Evolutionary conservation across 64 coral and sea anemone genomes (phyloP), one percentile per base, ranked within the genome.

Genomic region (Trachythela sp.): DNA sequence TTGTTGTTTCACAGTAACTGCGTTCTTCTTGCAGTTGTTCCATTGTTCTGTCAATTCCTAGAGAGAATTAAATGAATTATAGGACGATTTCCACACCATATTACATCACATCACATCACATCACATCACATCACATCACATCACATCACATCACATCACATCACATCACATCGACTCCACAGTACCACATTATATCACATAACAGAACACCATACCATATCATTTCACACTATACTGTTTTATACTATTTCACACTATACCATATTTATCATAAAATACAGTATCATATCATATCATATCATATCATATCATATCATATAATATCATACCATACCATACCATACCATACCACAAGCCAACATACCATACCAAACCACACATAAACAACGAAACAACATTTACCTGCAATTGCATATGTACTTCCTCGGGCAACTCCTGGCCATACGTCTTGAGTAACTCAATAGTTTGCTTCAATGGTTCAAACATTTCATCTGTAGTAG

Each of bases 11-110:
- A 99, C 96, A 59, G 96, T 99, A 41, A 99, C 96, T 68, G 94
- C 93, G 40, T 93, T 99, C 91, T 99, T 99, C 89, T 99, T 99
- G 89, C 80, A 87, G 45, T 99, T 99, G 70, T 99, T 99, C 96
- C 96, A 99, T 22, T 99, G 96, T 87, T 99, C 96, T 64, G 96
- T 93, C 24, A 99, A 94, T 92, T 99, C 96, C 94, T 96, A 35
- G 48, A 37, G 11, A 39, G 37, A 80, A 17, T 37, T 4, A 15
- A 43, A n/a, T n/a, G n/a, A n/a, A n/a, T n/a, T n/a, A n/a, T n/a
- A n/a, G n/a, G n/a, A n/a, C n/a, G n/a, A n/a, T n/a, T n/a, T n/a
- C n/a, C n/a, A n/a, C n/a, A n/a, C n/a, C n/a, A n/a, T n/a, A n/a
- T n/a, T n/a, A n/a, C n/a, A n/a, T n/a, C n/a, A n/a, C n/a, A n/a